phyloP scores from a whole-genome alignment of 2,113 vertebrate species.

The Poicephalus meyeri region DNA sequence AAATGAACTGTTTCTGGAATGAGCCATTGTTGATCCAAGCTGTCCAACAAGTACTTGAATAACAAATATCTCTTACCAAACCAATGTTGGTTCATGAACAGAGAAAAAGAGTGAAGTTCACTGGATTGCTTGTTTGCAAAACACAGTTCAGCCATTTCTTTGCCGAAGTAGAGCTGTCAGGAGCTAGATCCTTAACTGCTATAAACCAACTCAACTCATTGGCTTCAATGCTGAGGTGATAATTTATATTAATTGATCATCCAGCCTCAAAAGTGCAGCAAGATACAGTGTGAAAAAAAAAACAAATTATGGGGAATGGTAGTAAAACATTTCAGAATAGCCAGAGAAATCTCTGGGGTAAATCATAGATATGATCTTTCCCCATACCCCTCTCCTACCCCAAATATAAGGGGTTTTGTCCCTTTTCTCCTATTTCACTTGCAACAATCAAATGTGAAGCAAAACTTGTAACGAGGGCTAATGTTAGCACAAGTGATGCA shows the following conservation, averaged over 20 bases:
- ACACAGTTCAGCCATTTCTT: conserved; percentile 33
- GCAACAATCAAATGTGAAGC: not conserved
- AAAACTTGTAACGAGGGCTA: not conserved
- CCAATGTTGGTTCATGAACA: conserved; percentile 44
- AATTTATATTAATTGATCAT: conserved; percentile 1
- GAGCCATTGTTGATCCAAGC: conserved; percentile 60
- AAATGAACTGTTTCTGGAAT: conserved; percentile 63
- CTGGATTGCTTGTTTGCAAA: conserved; percentile 53
- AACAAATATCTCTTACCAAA: conserved; percentile 66
- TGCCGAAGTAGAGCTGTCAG: conserved; percentile 15
- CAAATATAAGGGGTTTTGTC: not conserved
- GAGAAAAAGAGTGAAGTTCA: conserved; percentile 52
- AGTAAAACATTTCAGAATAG: not conserved
- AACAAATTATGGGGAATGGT: not conserved
- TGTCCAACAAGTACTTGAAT: conserved; percentile 60
- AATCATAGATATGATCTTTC: not conserved
- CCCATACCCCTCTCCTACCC: no score
- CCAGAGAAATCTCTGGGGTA: not conserved
- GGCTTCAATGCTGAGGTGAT: not conserved
- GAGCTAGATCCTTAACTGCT: conserved; percentile 11
- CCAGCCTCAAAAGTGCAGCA: not conserved
- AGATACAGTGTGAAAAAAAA: not conserved
- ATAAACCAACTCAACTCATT: not conserved
- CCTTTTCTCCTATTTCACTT: not conserved
- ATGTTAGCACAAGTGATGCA: not conserved